These are phyloP conservation scores for Karalla daura DNA, from an alignment of 2,797 vertebrate species.

Conservation along the genomic window DNA sequence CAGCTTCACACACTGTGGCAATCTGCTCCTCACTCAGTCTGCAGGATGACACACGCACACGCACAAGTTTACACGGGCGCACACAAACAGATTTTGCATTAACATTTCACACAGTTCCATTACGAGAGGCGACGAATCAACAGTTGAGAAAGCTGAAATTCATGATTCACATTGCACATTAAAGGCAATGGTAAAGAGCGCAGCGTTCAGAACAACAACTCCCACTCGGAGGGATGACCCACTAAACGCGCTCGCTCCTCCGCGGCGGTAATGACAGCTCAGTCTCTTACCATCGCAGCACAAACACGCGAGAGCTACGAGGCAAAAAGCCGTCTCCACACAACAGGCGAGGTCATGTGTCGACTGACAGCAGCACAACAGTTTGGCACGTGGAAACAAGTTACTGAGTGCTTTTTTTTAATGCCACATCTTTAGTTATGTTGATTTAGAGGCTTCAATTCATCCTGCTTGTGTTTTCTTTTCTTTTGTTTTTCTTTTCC, in stretches of 20 bases:
- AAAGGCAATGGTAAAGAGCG: conserved; percentile 45
- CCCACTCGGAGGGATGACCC: conserved; percentile 45
- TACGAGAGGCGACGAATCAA: conserved; percentile 23
- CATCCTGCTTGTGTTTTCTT: too few species aligned
- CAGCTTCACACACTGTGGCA: conserved; percentile 96
- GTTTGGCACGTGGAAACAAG: background rate
- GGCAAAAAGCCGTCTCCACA: conserved; percentile 5
- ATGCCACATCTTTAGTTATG: background rate
- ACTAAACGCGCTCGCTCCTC: conserved; percentile 25
- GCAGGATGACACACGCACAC: conserved; percentile 41
- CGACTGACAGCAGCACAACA: conserved; percentile 1
- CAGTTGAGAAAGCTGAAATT: conserved; percentile 38
- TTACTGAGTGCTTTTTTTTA: background rate
- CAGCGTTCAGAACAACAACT: conserved; percentile 61
- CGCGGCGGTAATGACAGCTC: conserved; percentile 5
- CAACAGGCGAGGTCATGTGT: background rate
- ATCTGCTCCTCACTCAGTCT: conserved; percentile 98
- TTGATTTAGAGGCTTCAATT: background rate
- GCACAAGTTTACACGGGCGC: conserved; percentile 12
- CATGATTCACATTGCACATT: conserved; percentile 59
- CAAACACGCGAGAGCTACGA: conserved; percentile 8
- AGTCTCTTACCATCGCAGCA: conserved; percentile 32
- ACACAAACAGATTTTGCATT: conserved; percentile 50
- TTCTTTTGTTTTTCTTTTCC: too few species aligned
- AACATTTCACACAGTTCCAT: conserved; percentile 58